Base-by-base conservation (phyloP, 2,113 vertebrate species). In the Sorex fumeus region DNA sequence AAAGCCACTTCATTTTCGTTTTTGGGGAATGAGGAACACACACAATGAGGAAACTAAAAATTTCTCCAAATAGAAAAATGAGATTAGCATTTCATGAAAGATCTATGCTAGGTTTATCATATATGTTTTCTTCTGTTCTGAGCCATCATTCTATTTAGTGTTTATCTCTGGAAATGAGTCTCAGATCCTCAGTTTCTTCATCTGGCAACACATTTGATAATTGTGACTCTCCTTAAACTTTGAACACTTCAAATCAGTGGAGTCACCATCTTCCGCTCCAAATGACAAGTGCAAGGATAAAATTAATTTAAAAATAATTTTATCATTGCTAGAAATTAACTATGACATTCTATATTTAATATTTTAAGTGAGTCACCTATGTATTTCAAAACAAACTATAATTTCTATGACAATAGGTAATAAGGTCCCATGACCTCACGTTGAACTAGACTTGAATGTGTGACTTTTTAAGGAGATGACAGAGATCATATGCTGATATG, bases 391-490 rank as follows among this genome's bases (percentile, higher is more conserved):
- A 64, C 74, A 53, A 84, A 81, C 62, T 30, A n/a, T 66, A 43
- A n/a, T 19, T 78, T 23, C 57, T 64, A 12, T 18, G 34, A 91
- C 23, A 34, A 21, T 25, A 57, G 75, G 30, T 45, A 70, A 4
- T 25, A 45, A 77, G 75, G n/a, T 4, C 18, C 21, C n/a, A 66
- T 92, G 90, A 95, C 93, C 86, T 94, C 57, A 25, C 53, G 23
- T 11, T 96, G 96, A 96, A 95, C 93, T 78, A 77, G 13, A 86
- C 21, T 67, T 66, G 7, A 8, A 78, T 70, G 85, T 4, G n/a
- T 79, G 74, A 2, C 85, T 82, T 93, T 91, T 78, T 87, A 87
- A 94, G 75, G 25, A 90, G n/a, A 66, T 77, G 86, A 74, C 64
- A 81, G 71, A 84, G n/a, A 36, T 75, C 30, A 57, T 36, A 84